Evolutionary conservation across 2,888 invertebrate species (phyloP).

Genomic region (Sinotaia quadrata): DNA sequence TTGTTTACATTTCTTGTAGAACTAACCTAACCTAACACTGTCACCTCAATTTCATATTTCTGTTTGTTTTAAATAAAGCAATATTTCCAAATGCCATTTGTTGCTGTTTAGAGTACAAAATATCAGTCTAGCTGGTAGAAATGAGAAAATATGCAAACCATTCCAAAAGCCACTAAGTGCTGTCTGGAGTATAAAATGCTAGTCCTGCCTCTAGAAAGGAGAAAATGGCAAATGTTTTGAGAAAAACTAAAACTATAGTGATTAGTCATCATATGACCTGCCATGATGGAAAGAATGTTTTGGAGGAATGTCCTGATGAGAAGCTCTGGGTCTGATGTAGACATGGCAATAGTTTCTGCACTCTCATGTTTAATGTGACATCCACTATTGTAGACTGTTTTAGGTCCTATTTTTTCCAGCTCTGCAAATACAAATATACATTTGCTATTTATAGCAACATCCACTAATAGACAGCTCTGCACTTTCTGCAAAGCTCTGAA

Average conservation of each 20-base stretch:
- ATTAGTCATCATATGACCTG: conserved; percentile 8
- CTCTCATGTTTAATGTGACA: background rate
- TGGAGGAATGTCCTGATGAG: conserved; percentile 17
- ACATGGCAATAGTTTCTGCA: background rate
- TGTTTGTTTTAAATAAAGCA: too few species aligned
- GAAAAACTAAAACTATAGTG: background rate
- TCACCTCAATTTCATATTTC: too few species aligned
- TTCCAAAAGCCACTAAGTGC: too few species aligned
- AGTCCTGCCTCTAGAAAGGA: conserved; percentile 5
- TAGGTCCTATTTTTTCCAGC: conserved; percentile 11
- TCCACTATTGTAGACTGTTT: conserved; percentile 16
- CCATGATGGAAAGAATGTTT: conserved; percentile 9
- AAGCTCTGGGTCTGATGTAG: conserved; percentile 15
- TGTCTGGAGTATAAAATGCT: too few species aligned
- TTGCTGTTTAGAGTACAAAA: too few species aligned
- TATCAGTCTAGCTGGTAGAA: too few species aligned
- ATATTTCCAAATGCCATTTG: too few species aligned
- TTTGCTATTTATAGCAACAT: background rate
- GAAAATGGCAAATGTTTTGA: background rate
- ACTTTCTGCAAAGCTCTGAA: background rate
- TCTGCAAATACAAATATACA: background rate
- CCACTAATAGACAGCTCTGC: background rate
- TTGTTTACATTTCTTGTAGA: too few species aligned
- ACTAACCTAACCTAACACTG: too few species aligned
- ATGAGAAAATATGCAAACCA: too few species aligned